Conservation (phyloP, 2,113 vertebrate genomes). For the Amazona vittata region DNA sequence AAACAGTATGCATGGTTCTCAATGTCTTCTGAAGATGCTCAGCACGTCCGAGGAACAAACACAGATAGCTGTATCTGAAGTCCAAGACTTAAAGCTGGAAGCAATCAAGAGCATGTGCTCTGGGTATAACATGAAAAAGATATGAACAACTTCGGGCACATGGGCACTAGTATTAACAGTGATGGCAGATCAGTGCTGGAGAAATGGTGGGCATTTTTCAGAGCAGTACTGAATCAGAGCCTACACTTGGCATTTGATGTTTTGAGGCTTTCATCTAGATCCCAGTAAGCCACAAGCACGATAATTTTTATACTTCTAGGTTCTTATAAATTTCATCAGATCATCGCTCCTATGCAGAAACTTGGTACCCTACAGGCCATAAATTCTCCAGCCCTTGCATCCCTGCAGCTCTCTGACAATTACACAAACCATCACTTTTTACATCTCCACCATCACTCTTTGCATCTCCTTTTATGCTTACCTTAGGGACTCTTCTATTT, state of each 20-base stretch:
- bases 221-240: not conserved
- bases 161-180: not conserved
- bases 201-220: not conserved
- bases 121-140: not conserved
- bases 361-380: not conserved
- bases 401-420: not conserved
- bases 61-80: not conserved
- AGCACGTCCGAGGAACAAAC: not conserved
- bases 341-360: not conserved
- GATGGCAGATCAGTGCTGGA: not conserved
- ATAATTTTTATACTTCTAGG: not conserved
- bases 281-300: not conserved
- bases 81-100: not conserved
- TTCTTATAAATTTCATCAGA: not conserved
- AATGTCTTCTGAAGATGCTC: not conserved
- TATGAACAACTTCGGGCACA: not conserved
- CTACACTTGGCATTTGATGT: not conserved
- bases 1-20: not conserved
- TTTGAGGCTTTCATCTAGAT: not conserved
- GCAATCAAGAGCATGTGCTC: not conserved
- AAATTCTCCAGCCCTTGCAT: not conserved
- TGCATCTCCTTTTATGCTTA: slow-evolving; percentile 24
- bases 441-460: not conserved
- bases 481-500: slow-evolving; percentile 27
- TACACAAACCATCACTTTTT: not conserved